These are phyloP conservation scores for Ormyrus pomaceus DNA, from an alignment of 2,888 invertebrate species.

Conservation along the genomic window DNA sequence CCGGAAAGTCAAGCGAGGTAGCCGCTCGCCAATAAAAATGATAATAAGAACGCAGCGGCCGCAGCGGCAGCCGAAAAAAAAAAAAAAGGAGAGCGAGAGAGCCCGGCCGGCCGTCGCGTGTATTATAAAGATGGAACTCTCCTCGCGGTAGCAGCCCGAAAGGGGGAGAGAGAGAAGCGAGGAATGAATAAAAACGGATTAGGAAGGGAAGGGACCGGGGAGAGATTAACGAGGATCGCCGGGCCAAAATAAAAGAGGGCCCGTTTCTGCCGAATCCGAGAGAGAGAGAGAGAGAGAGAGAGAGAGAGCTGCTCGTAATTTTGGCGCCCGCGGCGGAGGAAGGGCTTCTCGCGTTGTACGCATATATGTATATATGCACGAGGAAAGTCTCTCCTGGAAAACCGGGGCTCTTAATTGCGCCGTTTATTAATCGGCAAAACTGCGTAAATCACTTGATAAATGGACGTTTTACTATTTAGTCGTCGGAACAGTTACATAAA, in stretches of 20 bases:
- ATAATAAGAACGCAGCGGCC: slow-evolving; percentile 35
- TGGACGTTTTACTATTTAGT: too few relatives aligned
- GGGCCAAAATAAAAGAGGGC: slow-evolving; percentile 28
- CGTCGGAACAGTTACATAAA: too few relatives aligned
- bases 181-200: not conserved
- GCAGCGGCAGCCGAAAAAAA: not conserved
- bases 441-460: too few relatives aligned
- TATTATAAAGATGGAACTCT: slow-evolving; percentile 44
- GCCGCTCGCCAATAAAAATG: slow-evolving; percentile 47
- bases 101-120: not conserved
- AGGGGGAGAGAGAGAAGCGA: slow-evolving; percentile 16
- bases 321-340: too few relatives aligned
- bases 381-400: too few relatives aligned
- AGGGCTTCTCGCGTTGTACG: too few relatives aligned
- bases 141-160: slow-evolving; percentile 26
- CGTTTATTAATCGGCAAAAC: too few relatives aligned
- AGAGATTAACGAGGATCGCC: slow-evolving; percentile 53
- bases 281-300: too few relatives aligned
- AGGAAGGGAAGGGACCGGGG: not conserved
- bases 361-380: too few relatives aligned
- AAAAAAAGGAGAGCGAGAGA: not conserved
- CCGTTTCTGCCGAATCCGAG: too few relatives aligned
- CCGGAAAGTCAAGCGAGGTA: slow-evolving; percentile 47
- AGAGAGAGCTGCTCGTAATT: too few relatives aligned
- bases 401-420: too few relatives aligned